Evolutionary conservation across 2,113 vertebrate species (phyloP).

Genomic region (Riparia riparia): DNA sequence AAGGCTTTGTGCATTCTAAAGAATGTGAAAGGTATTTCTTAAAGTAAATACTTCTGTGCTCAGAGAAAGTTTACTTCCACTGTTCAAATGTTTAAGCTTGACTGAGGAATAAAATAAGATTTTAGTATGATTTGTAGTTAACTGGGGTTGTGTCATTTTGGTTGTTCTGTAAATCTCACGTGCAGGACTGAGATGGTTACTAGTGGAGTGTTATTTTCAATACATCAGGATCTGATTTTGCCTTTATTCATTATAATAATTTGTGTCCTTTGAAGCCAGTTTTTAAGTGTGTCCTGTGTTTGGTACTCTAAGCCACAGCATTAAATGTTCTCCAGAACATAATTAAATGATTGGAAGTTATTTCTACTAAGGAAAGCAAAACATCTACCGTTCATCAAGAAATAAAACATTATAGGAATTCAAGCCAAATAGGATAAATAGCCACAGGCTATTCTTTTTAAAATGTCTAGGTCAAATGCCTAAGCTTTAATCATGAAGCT

Average conservation of each 20-base stretch:
- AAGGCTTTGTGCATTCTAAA: neutral
- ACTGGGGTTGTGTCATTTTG: neutral
- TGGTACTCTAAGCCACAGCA: neutral
- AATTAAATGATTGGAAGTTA: conserved; percentile 11
- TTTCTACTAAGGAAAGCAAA: neutral
- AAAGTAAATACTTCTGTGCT: neutral
- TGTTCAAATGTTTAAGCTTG: neutral
- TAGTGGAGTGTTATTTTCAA: neutral
- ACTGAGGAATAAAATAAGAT: neutral
- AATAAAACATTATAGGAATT: neutral
- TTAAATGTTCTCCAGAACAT: neutral
- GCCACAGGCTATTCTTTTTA: neutral
- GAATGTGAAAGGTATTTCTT: conserved; percentile 17
- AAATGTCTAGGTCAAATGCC: neutral
- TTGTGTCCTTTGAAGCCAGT: neutral
- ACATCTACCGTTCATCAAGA: neutral
- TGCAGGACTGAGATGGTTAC: neutral
- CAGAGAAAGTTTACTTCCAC: neutral
- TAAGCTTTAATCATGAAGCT: neutral
- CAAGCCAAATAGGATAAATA: neutral
- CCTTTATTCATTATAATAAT: neutral
- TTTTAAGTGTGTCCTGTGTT: neutral
- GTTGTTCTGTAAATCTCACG: neutral
- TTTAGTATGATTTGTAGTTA: neutral
- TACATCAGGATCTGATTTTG: neutral